These are phyloP conservation scores for Lycopodina hypogea DNA, from an alignment of 37 sponge, comb jelly and placozoan genomes.

Conservation along the genomic window DNA sequence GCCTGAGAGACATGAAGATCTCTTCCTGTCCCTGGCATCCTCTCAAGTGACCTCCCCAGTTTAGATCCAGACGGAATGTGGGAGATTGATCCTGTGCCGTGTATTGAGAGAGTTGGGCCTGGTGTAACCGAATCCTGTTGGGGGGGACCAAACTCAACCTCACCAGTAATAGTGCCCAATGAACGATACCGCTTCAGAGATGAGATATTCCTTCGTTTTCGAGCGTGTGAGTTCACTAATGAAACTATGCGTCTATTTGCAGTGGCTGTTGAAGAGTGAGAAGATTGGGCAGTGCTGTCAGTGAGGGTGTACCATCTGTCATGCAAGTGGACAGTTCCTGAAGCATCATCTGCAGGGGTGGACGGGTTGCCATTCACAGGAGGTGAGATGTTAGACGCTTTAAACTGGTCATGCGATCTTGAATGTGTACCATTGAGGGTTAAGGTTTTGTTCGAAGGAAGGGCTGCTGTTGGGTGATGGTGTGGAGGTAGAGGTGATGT, in stretches of 20 bases:
- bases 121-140: too few relatives aligned
- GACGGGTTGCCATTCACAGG: neutral
- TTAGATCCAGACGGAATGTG: neutral
- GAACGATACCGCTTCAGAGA: slow-evolving; percentile 12
- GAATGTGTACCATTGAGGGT: neutral
- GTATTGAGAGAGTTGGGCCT: neutral
- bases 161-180: slow-evolving; percentile 13
- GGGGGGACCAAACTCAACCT: slow-evolving; percentile 4
- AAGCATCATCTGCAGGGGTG: neutral
- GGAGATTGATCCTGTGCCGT: neutral
- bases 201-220: neutral
- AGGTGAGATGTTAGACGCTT: neutral
- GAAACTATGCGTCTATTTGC: neutral
- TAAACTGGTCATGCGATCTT: neutral
- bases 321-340: neutral
- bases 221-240: neutral
- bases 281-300: neutral
- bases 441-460: neutral
- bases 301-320: slow-evolving; percentile 1
- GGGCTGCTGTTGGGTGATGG: neutral
- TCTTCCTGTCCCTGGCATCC: neutral
- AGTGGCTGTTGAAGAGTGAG: neutral
- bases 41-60: neutral
- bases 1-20: neutral
- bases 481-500: too few relatives aligned